These are phyloP conservation scores for Urocitellus parryii DNA, from an alignment of 2,113 vertebrate genomes.

Conservation along the genomic window DNA sequence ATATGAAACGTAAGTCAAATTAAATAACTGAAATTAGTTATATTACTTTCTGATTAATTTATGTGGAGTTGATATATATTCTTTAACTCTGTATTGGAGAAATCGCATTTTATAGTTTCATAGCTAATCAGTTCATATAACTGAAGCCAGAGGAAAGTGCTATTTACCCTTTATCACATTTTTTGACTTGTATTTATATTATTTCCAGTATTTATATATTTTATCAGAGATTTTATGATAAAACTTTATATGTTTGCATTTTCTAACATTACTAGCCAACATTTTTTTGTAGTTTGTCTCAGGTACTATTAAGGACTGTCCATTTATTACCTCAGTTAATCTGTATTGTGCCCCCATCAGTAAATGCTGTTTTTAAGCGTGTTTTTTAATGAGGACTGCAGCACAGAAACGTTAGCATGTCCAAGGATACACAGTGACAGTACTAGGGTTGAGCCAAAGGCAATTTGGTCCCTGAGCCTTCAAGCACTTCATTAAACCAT, in stretches of 20 bases:
- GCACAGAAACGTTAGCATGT: not conserved
- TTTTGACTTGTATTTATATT: constrained; percentile 18
- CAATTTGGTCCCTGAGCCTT: not conserved
- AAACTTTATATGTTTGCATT: constrained; percentile 11
- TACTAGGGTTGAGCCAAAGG: not conserved
- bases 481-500: not conserved
- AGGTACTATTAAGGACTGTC: not conserved
- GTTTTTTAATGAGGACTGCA: constrained; percentile 39
- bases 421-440: not conserved
- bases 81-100: not conserved
- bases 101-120: constrained; percentile 45
- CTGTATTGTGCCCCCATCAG: not conserved
- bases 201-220: not conserved
- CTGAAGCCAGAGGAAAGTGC: constrained; percentile 15
- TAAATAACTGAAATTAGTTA: not conserved
- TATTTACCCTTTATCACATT: constrained; percentile 22
- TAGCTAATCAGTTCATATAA: constrained; percentile 4
- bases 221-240: constrained; percentile 1
- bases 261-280: constrained; percentile 4
- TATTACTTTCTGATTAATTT: constrained; percentile 58
- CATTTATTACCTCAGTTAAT: not conserved
- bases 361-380: constrained; percentile 48
- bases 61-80: not conserved
- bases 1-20: constrained; percentile 97
- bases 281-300: constrained; percentile 5